Percentiles rank a stretch among this genome's conserved stretches.
phyloP scores from a whole-genome alignment of 2,113 vertebrate species.

The Pygoscelis adeliae region DNA sequence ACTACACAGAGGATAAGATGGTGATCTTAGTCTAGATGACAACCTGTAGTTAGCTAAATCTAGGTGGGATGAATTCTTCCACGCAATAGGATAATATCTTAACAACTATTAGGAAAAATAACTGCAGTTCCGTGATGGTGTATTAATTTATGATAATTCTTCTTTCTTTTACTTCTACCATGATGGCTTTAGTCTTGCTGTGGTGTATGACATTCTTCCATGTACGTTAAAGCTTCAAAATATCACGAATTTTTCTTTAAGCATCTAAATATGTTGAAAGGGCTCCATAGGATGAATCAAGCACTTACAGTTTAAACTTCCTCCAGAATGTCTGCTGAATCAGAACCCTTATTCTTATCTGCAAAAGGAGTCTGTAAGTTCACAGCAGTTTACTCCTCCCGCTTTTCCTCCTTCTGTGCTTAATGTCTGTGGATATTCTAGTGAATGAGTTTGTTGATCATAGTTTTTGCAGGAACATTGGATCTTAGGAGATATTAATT shows the following conservation, averaged over 20 bases:
- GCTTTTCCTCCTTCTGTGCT: not conserved
- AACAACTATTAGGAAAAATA: not conserved
- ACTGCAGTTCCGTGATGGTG: not conserved
- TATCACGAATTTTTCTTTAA: not conserved
- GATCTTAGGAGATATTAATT: not conserved
- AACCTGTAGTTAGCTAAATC: not conserved
- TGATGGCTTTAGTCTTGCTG: not conserved
- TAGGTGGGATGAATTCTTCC: not conserved
- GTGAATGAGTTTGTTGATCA: not conserved
- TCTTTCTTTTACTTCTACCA: not conserved
- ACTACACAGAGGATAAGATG: not conserved
- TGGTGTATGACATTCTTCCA: not conserved
- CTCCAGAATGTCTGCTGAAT: not conserved
- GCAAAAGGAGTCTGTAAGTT: not conserved
- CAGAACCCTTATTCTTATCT: not conserved
- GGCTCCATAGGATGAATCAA: not conserved
- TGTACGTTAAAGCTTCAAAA: not conserved
- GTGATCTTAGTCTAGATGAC: not conserved
- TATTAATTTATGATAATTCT: not conserved
- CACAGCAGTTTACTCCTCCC: not conserved
- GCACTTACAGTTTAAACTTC: not conserved
- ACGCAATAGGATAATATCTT: not conserved
- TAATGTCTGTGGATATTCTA: not conserved
- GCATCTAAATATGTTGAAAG: not conserved
- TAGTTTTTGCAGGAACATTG: not conserved